Percentiles rank a stretch among this genome's conserved stretches.
Conservation (phyloP, 2,113 vertebrate species). For the Willisornis vidua region DNA sequence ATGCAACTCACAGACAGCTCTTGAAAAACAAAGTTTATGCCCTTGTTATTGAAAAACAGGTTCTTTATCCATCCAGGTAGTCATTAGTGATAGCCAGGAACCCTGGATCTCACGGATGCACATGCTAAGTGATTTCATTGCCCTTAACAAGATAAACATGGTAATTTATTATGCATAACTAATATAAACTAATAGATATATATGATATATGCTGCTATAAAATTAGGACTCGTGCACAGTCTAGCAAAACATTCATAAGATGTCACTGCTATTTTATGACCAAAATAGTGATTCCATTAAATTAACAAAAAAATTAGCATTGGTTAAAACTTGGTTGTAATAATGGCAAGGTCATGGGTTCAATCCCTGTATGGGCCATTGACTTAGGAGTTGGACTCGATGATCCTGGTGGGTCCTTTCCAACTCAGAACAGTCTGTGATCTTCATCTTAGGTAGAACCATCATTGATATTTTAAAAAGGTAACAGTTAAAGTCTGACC, state of each 20-base stretch:
- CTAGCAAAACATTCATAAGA: not conserved
- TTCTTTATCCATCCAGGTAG: not conserved
- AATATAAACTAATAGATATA: not conserved
- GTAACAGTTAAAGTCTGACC: not conserved
- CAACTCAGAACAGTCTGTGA: no score
- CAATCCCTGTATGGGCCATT: no score
- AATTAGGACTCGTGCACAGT: not conserved
- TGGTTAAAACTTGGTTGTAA: no score
- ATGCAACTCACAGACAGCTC: not conserved
- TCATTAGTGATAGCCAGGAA: not conserved
- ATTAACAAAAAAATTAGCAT: not conserved
- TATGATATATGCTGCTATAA: not conserved
- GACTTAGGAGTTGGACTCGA: no score
- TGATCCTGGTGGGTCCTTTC: no score
- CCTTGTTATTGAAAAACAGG: not conserved
- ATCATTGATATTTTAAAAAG: not conserved
- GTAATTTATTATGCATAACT: not conserved
- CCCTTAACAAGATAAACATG: not conserved
- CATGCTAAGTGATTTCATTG: not conserved
- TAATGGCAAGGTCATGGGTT: no score
- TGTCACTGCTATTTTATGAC: accelerated
- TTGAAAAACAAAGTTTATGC: not conserved
- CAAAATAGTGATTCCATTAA: not conserved
- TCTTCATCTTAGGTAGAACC: not conserved
- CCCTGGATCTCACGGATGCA: not conserved